Percentiles rank a stretch among this genome's conserved stretches.
These are phyloP conservation scores for Megalonaias nervosa DNA, from an alignment of 1,140 invertebrate genomes.

Conservation along the genomic window DNA sequence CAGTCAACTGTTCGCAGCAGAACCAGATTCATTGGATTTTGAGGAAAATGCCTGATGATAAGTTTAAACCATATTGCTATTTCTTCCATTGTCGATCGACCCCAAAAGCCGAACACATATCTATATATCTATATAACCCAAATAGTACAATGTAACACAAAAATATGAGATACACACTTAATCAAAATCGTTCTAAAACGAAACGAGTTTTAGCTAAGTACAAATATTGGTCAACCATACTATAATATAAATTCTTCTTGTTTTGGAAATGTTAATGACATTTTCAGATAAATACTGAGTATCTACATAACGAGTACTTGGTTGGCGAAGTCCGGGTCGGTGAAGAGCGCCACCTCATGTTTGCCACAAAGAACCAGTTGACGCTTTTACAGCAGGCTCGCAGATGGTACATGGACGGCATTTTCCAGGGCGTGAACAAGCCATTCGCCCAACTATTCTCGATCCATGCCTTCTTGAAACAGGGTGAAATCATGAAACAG, in stretches of 20 bases:
- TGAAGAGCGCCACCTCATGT: not conserved
- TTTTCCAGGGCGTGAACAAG: not conserved
- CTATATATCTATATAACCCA: too few species aligned
- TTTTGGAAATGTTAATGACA: not conserved
- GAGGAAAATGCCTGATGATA: too few species aligned
- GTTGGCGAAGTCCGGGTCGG: not conserved
- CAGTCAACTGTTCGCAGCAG: not conserved
- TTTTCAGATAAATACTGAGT: not conserved
- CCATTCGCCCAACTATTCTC: not conserved
- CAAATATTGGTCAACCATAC: not conserved
- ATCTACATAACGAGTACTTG: not conserved
- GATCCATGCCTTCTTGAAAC: not conserved
- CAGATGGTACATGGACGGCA: not conserved
- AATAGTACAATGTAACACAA: too few species aligned
- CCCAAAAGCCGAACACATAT: too few species aligned
- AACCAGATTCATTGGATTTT: slow-evolving; percentile 8
- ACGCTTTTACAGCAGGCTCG: not conserved
- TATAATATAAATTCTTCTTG: not conserved
- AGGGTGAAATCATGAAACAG: not conserved
- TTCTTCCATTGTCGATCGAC: too few species aligned
- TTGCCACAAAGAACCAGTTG: not conserved
- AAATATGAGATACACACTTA: too few species aligned
- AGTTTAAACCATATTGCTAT: too few species aligned
- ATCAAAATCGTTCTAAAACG: too few species aligned
- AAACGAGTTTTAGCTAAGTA: too few species aligned